Percentiles rank a stretch among this genome's conserved stretches.
Conservation (phyloP, 2,797 vertebrate genomes). For the Urophycis tenuis region DNA sequence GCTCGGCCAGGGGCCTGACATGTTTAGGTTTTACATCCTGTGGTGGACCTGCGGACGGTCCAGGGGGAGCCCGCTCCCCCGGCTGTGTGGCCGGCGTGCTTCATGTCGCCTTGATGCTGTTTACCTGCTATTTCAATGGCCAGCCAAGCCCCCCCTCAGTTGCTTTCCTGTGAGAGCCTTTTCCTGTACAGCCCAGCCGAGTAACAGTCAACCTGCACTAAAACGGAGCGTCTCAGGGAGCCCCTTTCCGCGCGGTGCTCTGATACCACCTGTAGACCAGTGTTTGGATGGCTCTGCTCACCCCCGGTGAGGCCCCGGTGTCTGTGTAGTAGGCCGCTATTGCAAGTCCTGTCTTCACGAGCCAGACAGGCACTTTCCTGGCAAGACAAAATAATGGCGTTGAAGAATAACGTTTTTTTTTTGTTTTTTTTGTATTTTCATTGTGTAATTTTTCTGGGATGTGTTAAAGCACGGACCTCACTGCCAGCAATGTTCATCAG, state of each 20-base stretch:
- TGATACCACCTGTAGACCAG: conserved; percentile 18
- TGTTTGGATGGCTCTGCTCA: conserved; percentile 37
- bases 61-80: background rate
- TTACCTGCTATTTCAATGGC: conserved; percentile 16
- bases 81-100: background rate
- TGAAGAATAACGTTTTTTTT: conserved; percentile 7
- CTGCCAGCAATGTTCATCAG: conserved; percentile 22
- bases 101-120: background rate
- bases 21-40: background rate
- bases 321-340: conserved; percentile 49
- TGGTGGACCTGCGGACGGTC: background rate
- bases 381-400: conserved; percentile 28
- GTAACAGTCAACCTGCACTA: conserved; percentile 69
- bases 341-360: conserved; percentile 75
- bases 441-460: background rate
- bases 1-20: background rate
- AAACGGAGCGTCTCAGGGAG: conserved; percentile 23
- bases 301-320: conserved; percentile 9
- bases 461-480: conserved; percentile 3
- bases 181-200: background rate
- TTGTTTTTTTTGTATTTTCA: background rate
- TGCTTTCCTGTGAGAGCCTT: conserved; percentile 4
- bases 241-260: background rate
- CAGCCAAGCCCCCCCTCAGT: conserved; percentile 43
- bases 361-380: conserved; percentile 66